Evolutionary conservation across 2,888 invertebrate species (phyloP), one percentile per base, ranked within the genome.

Genomic region (Caenorhabditis zanzibari): DNA sequence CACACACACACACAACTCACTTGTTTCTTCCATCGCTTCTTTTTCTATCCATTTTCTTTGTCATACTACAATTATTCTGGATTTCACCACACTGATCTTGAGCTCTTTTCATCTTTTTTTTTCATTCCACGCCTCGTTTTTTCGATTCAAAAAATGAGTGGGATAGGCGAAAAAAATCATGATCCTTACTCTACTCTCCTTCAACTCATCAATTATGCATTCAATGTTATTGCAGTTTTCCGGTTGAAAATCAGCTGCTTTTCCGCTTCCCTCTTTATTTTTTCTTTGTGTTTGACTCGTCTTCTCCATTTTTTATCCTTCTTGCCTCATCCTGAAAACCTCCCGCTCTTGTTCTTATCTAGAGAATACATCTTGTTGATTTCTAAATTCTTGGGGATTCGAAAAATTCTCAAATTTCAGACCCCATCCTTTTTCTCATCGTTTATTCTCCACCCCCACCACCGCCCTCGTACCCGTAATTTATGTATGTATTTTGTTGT

Each of bases 341-440:
- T 6, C 47, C 47, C 47, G 14, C 14, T 63, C 56, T 72, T 72
- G 76, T 73, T 61, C 77, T 72, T 76, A 66, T 77, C 72, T 82
- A 32, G 28, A 26, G 79, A 64, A 79, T 79, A 73, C 83, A 79
- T 79, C 82, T 82, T 81, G 81, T 81, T 81, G 63, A 74, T 56
- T 74, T 81, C 72, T 64, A 71, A 79, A 79, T 71, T 71, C 79
- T 64, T 19, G 64, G 28, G 63, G 44, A 32, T 63, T 79, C 54
- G 71, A 63, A 64, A 79, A 71, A 71, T 79, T 54, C 79, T 79
- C 79, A 71, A 79, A 79, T 79, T 79, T 79, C 79, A 79, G 79
- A 9, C 19, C 47, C 26, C 7, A n/a, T 9, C 38, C 59, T 52
- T 52, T 38, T 69, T 63, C 41, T 41, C 64, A 58, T 82, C 63